Evolutionary conservation across 2,888 invertebrate genomes (phyloP).

Genomic region (Pelosia muscerda): DNA sequence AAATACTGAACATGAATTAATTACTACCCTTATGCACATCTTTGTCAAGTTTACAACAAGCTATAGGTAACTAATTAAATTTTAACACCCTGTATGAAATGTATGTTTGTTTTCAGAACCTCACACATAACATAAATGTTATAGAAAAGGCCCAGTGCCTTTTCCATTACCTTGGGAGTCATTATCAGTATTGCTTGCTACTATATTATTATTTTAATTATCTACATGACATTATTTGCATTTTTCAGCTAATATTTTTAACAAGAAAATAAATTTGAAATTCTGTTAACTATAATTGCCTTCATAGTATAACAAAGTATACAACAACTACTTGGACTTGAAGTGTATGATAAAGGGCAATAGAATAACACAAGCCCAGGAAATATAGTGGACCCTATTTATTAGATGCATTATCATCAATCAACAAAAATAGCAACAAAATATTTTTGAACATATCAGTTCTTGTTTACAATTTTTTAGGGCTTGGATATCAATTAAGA

Average conservation of each 20-base stretch:
- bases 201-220: neutral
- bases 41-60: neutral
- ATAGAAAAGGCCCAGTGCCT: neutral
- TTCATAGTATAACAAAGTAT: neutral
- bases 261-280: neutral
- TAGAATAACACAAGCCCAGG: neutral
- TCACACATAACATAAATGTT: neutral
- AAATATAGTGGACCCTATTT: neutral
- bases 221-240: neutral
- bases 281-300: neutral
- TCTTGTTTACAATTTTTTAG: conserved; percentile 39
- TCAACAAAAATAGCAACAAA: conserved; percentile 3
- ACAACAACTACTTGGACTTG: neutral
- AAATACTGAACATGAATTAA: neutral
- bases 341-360: neutral
- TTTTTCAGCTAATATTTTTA: neutral
- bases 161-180: neutral
- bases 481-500: neutral
- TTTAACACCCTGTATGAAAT: neutral
- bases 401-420: conserved; percentile 3
- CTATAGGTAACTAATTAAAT: neutral
- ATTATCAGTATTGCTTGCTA: neutral
- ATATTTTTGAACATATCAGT: conserved; percentile 11
- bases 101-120: neutral
- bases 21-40: neutral